Evolutionary conservation across 2,113 vertebrate species (phyloP), one percentile per base, ranked within the genome.

Genomic region (Ranitomeya variabilis): DNA sequence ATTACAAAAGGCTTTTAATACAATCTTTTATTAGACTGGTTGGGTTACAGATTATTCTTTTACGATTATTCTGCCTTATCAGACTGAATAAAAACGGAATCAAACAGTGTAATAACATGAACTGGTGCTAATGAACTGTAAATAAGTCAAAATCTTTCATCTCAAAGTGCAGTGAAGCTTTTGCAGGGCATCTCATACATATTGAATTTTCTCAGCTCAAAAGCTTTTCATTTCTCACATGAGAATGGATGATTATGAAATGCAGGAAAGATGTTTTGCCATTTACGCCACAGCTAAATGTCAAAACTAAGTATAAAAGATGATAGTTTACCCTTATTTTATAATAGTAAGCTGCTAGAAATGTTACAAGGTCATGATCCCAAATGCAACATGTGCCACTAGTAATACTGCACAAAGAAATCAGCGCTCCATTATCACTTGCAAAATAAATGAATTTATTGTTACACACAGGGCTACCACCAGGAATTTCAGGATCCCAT

Each of bases 81-180:
- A 8, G 67, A 71, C n/a, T 26, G 23, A 71, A 71, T 71, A n/a
- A 23, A 71, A 71, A 71, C 6, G 11, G 67, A 71, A 71, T 71
- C 67, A 71, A 71, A 71, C 8, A 71, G 67, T 71, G 23, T 71
- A 71, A 71, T 71, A 71, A 71, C 67, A 26, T 71, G n/a, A 26
- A 31, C 67, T 31, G 23, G 67, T 71, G n/a, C 67, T 26, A 71
- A 71, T 71, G 23, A 71, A 71, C 67, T 71, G 67, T 71, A 71
- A 71, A 71, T 71, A 71, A 26, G 67, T 31, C 67, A 71, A 71
- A 31, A 71, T 71, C 67, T 14, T 71, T 71, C n/a, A 71, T 71
- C 18, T 71, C 67, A 31, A 71, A 71, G 23, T 71, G n/a, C 67
- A 71, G 67, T 71, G 67, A 71, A 71, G 67, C n/a, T 71, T 71